A percentile compares a stretch with the other conserved stretches of the same genome.
phyloP scores from a whole-genome alignment of 2,113 vertebrate genomes.

The Oryzias curvinotus region DNA sequence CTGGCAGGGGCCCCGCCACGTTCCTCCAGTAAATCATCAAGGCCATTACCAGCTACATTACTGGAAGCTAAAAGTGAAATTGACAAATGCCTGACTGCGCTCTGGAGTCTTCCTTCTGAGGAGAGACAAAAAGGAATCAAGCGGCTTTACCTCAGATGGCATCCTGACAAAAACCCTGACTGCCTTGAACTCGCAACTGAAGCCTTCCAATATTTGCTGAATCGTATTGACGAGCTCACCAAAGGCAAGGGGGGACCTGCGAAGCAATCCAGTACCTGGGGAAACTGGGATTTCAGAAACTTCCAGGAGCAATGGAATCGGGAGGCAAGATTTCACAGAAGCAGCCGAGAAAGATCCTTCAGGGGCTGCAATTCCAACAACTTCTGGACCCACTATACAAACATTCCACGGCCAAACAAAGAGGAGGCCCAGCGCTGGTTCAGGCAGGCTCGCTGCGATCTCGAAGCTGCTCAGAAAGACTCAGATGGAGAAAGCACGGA shows the following conservation, averaged over 20 bases:
- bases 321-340: constrained; percentile 72
- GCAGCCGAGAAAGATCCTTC: constrained; percentile 52
- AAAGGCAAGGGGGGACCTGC: constrained; percentile 1
- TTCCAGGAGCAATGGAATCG: constrained; percentile 72
- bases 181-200: constrained; percentile 57
- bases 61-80: constrained; percentile 78
- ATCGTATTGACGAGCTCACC: constrained; percentile 62
- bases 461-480: constrained; percentile 69
- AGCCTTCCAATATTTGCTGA: constrained; percentile 74
- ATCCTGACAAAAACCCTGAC: constrained; percentile 81
- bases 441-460: constrained; percentile 79
- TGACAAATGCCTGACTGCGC: constrained; percentile 68
- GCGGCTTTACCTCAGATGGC: constrained; percentile 80
- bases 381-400: constrained; percentile 68
- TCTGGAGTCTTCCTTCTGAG: constrained; percentile 69
- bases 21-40: constrained; percentile 19
- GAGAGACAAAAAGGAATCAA: constrained; percentile 73
- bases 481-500: constrained; percentile 61
- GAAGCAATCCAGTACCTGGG: not conserved
- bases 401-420: constrained; percentile 56
- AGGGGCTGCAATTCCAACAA: constrained; percentile 51
- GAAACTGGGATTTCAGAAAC: constrained; percentile 31
- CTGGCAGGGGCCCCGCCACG: constrained; percentile 11
- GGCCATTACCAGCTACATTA: constrained; percentile 52
- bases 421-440: constrained; percentile 78